phyloP scores from a whole-genome alignment of 2,113 vertebrate genomes.

The Polyodon spathula region DNA sequence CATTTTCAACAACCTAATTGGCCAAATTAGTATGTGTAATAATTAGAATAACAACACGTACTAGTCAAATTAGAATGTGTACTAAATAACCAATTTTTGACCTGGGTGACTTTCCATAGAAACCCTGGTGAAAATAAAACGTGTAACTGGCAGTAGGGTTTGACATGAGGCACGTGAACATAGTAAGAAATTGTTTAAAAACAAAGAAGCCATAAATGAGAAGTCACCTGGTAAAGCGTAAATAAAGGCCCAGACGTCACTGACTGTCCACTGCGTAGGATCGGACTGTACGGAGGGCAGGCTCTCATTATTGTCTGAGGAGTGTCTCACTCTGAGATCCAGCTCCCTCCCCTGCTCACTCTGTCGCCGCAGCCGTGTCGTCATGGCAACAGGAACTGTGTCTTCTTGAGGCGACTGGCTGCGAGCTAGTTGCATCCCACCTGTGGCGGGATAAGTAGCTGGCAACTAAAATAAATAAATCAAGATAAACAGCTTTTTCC shows the following conservation, averaged over 20 bases:
- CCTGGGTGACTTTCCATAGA: no score
- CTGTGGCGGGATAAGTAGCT: constrained; percentile 63
- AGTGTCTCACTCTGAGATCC: constrained; percentile 54
- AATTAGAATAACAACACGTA: no score
- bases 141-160: no score
- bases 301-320: constrained; percentile 53
- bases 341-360: constrained; percentile 59
- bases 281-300: constrained; percentile 48
- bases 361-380: constrained; percentile 73
- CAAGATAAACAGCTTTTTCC: neutral
- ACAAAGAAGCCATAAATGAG: no score
- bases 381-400: constrained; percentile 68
- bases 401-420: constrained; percentile 46
- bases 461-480: constrained; percentile 29
- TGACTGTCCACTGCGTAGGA: constrained; percentile 76
- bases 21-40: no score
- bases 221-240: constrained; percentile 72
- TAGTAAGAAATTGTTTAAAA: no score
- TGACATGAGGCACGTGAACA: no score
- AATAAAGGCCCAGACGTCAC: constrained; percentile 83
- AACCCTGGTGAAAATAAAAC: no score
- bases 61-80: no score
- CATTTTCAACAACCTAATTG: no score
- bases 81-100: no score
- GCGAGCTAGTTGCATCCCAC: constrained; percentile 47